Percentiles rank a stretch among this genome's conserved stretches.
Conservation (phyloP, 2,888 invertebrate genomes). For the Troglohyphantes excavatus region DNA sequence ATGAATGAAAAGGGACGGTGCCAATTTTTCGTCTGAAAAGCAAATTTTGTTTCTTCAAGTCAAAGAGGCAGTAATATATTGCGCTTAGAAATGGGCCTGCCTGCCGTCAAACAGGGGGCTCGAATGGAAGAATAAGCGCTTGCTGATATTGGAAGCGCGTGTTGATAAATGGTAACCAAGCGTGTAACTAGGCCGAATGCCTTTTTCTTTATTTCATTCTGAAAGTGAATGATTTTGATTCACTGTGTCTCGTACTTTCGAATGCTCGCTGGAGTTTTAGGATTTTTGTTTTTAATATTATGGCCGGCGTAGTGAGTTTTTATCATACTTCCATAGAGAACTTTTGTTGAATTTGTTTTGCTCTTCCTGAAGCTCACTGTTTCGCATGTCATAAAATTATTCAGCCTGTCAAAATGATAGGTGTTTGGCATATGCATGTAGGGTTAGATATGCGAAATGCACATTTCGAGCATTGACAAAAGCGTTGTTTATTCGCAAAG, state of each 20-base stretch:
- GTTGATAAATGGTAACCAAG: constrained; percentile 53
- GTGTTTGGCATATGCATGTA: constrained; percentile 2
- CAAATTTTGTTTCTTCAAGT: constrained; percentile 61
- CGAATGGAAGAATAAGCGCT: constrained; percentile 14
- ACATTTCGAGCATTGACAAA: constrained; percentile 21
- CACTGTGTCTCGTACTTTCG: constrained; percentile 18
- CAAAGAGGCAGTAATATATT: constrained; percentile 57
- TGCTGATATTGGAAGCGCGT: constrained; percentile 28
- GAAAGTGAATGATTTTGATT: constrained; percentile 43
- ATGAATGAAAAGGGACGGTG: constrained; percentile 47
- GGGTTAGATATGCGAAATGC: constrained; percentile 18
- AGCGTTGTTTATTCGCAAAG: constrained; percentile 12
- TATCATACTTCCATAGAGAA: no score
- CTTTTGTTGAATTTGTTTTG: background rate
- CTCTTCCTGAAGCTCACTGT: constrained; percentile 13
- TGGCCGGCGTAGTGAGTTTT: no score
- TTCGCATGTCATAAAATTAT: constrained; percentile 51
- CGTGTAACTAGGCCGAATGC: constrained; percentile 35
- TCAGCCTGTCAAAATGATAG: constrained; percentile 45
- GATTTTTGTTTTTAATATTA: background rate
- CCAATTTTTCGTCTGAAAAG: constrained; percentile 31
- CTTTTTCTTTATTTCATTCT: constrained; percentile 6
- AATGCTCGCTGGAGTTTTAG: constrained; percentile 15
- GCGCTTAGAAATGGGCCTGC: constrained; percentile 56
- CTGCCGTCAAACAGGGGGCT: constrained; percentile 22